Evolutionary conservation across 2,888 invertebrate species (phyloP).

Genomic region (Alloplasta piceator): DNA sequence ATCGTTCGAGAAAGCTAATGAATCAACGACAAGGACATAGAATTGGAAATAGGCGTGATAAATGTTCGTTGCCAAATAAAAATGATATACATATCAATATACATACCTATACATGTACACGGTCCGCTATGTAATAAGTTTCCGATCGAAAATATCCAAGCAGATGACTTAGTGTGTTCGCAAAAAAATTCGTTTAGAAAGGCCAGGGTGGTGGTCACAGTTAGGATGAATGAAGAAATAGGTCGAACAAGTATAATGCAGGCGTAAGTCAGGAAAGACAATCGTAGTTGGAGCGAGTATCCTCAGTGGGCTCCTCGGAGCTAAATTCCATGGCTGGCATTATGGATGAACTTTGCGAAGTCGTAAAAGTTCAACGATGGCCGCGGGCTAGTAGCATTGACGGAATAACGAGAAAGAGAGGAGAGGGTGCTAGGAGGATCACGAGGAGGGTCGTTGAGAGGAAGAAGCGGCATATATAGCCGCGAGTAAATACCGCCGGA

Average conservation of each 20-base stretch:
- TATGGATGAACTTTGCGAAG: constrained; percentile 65
- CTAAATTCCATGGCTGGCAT: constrained; percentile 22
- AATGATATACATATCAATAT: not conserved
- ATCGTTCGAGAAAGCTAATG: not conserved
- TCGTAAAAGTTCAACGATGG: constrained; percentile 68
- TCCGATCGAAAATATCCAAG: constrained; percentile 14
- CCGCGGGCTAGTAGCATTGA: constrained; percentile 56
- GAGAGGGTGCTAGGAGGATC: constrained; percentile 10
- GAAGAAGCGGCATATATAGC: constrained; percentile 3
- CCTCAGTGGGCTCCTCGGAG: constrained; percentile 40
- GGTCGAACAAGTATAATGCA: constrained; percentile 59
- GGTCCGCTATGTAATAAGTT: not conserved
- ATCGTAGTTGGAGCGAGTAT: constrained; percentile 59
- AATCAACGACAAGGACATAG: not conserved
- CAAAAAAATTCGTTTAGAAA: not conserved
- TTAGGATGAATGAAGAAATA: constrained; percentile 22
- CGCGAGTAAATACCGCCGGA: constrained; percentile 19
- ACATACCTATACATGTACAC: no score
- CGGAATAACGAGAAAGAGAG: constrained; percentile 19
- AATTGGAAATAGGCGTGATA: not conserved
- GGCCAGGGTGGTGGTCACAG: constrained; percentile 2
- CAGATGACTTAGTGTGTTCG: constrained; percentile 7
- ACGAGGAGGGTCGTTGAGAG: not conserved
- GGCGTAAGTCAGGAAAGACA: constrained; percentile 60
- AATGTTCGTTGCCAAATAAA: not conserved